Evolutionary conservation across 2,888 invertebrate species (phyloP).

Genomic region (Cerastis rubricosa): DNA sequence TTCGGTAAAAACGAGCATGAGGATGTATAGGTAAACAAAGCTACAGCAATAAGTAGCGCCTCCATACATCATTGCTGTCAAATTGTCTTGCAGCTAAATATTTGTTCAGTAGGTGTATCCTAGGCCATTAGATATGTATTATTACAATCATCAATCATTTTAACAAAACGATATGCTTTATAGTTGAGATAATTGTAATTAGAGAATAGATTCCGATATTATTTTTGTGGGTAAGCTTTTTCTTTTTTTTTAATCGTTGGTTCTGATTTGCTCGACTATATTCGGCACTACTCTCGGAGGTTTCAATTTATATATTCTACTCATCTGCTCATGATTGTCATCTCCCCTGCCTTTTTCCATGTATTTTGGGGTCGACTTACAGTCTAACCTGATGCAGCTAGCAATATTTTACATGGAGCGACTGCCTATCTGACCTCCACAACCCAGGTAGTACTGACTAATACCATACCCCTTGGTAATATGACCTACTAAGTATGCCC

Average conservation of each 20-base stretch:
- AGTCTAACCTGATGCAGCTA: not conserved
- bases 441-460: not conserved
- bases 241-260: not conserved
- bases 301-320: too few relatives aligned
- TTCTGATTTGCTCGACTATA: not conserved
- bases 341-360: not conserved
- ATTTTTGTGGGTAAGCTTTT: not conserved
- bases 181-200: conserved; percentile 59
- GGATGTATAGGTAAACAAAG: conserved; percentile 42
- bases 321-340: not conserved
- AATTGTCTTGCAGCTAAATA: conserved; percentile 65
- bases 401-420: not conserved
- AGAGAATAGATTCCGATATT: conserved; percentile 6
- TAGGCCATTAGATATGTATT: conserved; percentile 58
- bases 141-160: conserved; percentile 63
- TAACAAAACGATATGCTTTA: conserved; percentile 61
- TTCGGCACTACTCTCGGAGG: too few relatives aligned
- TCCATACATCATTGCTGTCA: conserved; percentile 68
- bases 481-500: not conserved
- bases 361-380: not conserved
- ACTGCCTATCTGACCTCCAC: not conserved
- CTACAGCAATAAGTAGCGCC: conserved; percentile 53
- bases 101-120: conserved; percentile 66
- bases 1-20: conserved; percentile 4
- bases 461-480: not conserved